Evolutionary conservation across 2,888 invertebrate genomes (phyloP), one percentile per base, ranked within the genome.

Genomic region (Aleiodes alternator): DNA sequence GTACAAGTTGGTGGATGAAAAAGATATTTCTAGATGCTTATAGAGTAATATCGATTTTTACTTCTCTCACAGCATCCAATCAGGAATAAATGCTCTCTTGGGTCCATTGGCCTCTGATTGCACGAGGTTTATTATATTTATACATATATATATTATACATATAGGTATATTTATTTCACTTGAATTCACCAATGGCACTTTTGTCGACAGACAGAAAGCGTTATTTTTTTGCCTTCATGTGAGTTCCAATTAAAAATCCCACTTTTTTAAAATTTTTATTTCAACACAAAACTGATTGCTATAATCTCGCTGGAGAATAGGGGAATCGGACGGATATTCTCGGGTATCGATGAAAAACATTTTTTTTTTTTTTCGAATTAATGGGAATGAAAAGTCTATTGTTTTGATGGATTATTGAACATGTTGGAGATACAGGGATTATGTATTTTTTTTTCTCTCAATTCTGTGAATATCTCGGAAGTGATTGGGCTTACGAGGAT

Each of bases 61-160:
- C 66, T 50, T 12, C 66, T 66, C 57, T 14, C 75, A 74, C 76
- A 77, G 78, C 76, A 79, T 79, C 82, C 82, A 82, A 82, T 82
- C 81, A 81, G 75, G 79, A 79, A 78, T 81, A 80, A 80, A 82
- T 79, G 79, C 77, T 76, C 77, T 75, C 71, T n/a, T 64, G 75
- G 51, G 70, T 79, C 64, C 50, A 69, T 74, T 16, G 50, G 48
- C 12, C 69, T 74, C 59, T 69, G 69, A 74, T 69, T 74, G 69
- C 59, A 69, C 29, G 59, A 69, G 51, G 57, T 72, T 68, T 73
- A 16, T 51, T 43, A 23, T 66, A 38, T 34, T 3, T 34, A 34
- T 34, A 34, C 4, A 34, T 43, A 43, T 43, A 43, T 34, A 34
- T 34, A 34, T 34, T 34, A 34, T 34, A 34, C 34, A 34, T 43